phyloP scores from a whole-genome alignment of 1,140 invertebrate genomes.

The Triops cancriformis region DNA sequence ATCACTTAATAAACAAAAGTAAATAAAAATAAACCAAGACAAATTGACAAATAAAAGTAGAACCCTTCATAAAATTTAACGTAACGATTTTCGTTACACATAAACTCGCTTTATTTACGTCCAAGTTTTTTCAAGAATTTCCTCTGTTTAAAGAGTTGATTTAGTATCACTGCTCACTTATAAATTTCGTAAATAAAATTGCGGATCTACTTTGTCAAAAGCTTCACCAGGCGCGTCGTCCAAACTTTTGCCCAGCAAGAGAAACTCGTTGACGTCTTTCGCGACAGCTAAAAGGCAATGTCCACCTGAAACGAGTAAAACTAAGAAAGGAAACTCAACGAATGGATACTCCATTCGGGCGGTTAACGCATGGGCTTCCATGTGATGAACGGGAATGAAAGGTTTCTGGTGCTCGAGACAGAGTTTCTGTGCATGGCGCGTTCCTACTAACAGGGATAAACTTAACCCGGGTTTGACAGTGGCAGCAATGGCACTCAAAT shows the following conservation, averaged over 20 bases:
- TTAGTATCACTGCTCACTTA: neutral
- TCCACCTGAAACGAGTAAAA: constrained; percentile 82
- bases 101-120: no score
- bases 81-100: no score
- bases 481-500: constrained; percentile 82
- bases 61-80: no score
- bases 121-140: no score
- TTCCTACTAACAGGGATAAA: constrained; percentile 68
- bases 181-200: constrained; percentile 24
- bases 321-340: constrained; percentile 76
- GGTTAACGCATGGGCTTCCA: constrained; percentile 96
- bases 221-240: constrained; percentile 87
- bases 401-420: constrained; percentile 62
- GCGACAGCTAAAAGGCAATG: constrained; percentile 78
- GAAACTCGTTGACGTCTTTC: constrained; percentile 63
- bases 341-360: constrained; percentile 60
- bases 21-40: constrained; percentile 4
- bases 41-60: no score
- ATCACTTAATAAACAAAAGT: neutral
- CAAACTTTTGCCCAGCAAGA: constrained; percentile 62
- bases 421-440: constrained; percentile 74
- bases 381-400: constrained; percentile 89
- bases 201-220: constrained; percentile 65
- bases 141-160: no score
- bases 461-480: constrained; percentile 78